These are phyloP conservation scores for Cheracebus regulus DNA, from an alignment of 2,797 vertebrate species.

Conservation along the genomic window DNA sequence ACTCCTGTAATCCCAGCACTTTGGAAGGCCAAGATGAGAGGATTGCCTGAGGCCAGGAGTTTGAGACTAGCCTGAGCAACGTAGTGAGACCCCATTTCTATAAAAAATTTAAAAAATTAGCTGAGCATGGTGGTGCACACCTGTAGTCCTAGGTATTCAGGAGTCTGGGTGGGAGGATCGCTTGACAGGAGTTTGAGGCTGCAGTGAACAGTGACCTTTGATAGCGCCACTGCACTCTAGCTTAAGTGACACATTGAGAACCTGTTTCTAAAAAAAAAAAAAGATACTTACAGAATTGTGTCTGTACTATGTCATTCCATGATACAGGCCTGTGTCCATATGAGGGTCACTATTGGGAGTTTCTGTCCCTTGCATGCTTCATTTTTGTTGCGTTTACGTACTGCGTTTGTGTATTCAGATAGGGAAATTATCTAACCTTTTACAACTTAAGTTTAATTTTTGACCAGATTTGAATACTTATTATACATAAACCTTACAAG, in stretches of 20 bases:
- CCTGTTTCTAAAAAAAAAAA: neutral
- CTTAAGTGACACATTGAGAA: neutral
- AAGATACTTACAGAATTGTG: neutral
- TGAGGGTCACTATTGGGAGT: neutral
- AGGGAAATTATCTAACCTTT: neutral
- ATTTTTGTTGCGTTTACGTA: neutral
- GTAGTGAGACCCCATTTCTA: neutral
- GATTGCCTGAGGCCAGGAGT: neutral
- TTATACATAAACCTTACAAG: slow-evolving; percentile 12
- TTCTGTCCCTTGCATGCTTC: neutral
- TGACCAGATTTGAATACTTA: neutral
- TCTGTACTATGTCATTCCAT: neutral
- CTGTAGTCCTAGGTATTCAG: neutral
- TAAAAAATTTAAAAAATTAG: neutral
- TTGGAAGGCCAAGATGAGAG: neutral
- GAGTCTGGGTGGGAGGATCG: neutral
- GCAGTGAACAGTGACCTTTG: neutral
- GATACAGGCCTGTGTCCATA: neutral
- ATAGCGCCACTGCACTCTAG: neutral
- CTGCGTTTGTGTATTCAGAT: neutral
- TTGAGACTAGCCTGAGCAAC: neutral
- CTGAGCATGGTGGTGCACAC: neutral
- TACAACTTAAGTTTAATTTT: slow-evolving; percentile 6
- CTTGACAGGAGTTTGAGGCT: neutral
- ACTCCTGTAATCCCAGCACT: neutral